Percentiles rank a stretch among this genome's conserved stretches.
phyloP scores from a whole-genome alignment of 2,113 vertebrate species.

The Rhinolophus ferrumequinum region DNA sequence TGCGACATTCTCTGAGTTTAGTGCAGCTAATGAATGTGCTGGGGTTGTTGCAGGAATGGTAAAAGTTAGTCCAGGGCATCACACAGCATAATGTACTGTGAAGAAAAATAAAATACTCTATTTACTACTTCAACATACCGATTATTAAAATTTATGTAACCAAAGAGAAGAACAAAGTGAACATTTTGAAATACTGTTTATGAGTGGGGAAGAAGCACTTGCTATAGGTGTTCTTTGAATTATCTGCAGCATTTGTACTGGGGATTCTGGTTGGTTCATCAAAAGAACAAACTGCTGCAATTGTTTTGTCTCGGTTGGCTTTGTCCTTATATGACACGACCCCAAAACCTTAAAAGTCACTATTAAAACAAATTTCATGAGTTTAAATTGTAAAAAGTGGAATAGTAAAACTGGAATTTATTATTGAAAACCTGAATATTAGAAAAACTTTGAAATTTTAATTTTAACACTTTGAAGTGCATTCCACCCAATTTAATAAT shows the following conservation, averaged over 20 bases:
- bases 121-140: slow-evolving; percentile 85
- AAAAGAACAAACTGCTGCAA: slow-evolving; percentile 52
- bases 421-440: slow-evolving; percentile 60
- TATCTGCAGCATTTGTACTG: slow-evolving; percentile 74
- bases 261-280: slow-evolving; percentile 57
- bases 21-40: slow-evolving; percentile 98
- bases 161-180: slow-evolving; percentile 84
- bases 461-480: slow-evolving; percentile 69
- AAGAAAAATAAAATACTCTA: slow-evolving; percentile 87
- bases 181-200: slow-evolving; percentile 86
- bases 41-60: slow-evolving; percentile 95
- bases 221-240: slow-evolving; percentile 78
- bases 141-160: slow-evolving; percentile 86
- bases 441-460: slow-evolving; percentile 66
- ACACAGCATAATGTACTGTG: slow-evolving; percentile 90
- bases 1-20: slow-evolving; percentile 95
- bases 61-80: slow-evolving; percentile 99
- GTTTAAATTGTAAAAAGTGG: slow-evolving; percentile 69
- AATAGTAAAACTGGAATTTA: slow-evolving; percentile 62
- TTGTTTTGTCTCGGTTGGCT: slow-evolving; percentile 73
- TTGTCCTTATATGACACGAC: slow-evolving; percentile 21
- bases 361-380: slow-evolving; percentile 9
- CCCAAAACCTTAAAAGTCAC: slow-evolving; percentile 12
- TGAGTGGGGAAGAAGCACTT: slow-evolving; percentile 68
- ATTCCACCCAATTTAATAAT: slow-evolving; percentile 59